Conservation (phyloP, 2,113 vertebrate genomes). For the Elaphurus davidianus region DNA sequence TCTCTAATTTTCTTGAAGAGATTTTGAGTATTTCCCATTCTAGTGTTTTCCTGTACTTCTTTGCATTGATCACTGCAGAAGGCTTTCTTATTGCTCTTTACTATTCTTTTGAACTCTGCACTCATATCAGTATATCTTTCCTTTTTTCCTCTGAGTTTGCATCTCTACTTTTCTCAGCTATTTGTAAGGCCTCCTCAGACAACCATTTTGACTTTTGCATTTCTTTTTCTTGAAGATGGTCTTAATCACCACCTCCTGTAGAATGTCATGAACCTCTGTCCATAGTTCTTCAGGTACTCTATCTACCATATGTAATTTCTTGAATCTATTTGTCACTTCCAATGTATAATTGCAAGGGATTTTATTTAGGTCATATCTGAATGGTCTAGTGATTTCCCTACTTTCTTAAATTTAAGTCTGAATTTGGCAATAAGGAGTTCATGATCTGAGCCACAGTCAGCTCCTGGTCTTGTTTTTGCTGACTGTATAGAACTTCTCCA, state of each 20-base stretch:
- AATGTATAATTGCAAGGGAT: neutral
- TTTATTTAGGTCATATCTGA: neutral
- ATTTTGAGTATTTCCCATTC: neutral
- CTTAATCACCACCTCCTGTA: neutral
- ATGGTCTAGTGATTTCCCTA: neutral
- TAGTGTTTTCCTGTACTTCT: neutral
- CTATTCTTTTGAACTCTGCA: neutral
- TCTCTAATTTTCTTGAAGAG: neutral
- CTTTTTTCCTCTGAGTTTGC: neutral
- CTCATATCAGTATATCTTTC: neutral
- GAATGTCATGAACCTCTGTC: neutral
- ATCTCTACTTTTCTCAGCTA: neutral
- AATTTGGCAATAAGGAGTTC: neutral
- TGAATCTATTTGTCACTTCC: neutral
- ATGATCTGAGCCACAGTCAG: neutral
- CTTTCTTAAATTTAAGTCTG: neutral
- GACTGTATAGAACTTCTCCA: neutral
- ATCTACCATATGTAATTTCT: neutral
- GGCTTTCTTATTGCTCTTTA: rapidly evolving
- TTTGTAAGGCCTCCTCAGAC: neutral
- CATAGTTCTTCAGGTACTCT: neutral
- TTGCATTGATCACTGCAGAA: neutral
- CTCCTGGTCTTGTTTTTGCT: neutral
- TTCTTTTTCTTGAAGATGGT: neutral
- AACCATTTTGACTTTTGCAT: neutral